Evolutionary conservation across 92 coral and sea anemone genomes (phyloP).

Genomic region (Porites evermanni): DNA sequence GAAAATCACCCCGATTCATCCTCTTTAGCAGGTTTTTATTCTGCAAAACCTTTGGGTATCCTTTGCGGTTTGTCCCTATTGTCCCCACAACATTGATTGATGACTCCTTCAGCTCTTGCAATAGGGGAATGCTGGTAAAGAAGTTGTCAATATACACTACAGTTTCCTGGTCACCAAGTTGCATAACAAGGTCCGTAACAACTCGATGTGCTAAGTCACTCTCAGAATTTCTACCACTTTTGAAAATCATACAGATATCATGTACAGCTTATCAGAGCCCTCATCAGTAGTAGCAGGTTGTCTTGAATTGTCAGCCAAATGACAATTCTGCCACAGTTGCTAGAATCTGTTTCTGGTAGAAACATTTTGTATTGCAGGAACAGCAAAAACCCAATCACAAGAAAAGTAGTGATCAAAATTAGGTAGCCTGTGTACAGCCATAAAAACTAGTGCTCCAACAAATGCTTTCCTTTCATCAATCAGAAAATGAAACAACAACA

Average conservation of each 20-base stretch:
- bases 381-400: neutral
- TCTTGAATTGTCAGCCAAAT: neutral
- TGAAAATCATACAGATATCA: constrained; percentile 21
- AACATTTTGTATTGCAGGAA: constrained; percentile 2
- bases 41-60: too few relatives aligned
- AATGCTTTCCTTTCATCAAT: neutral
- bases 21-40: too few relatives aligned
- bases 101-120: too few relatives aligned
- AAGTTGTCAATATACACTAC: neutral
- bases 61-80: too few relatives aligned
- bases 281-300: constrained; percentile 6
- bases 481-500: constrained; percentile 9
- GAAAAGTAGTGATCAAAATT: too few relatives aligned
- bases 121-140: too few relatives aligned
- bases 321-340: constrained; percentile 41
- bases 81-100: too few relatives aligned
- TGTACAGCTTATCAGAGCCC: constrained; percentile 40
- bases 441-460: too few relatives aligned
- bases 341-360: constrained; percentile 43
- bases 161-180: neutral
- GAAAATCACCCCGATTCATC: too few relatives aligned
- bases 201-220: too few relatives aligned
- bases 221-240: neutral
- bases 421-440: too few relatives aligned
- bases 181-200: too few relatives aligned